Conservation (phyloP, 1,140 invertebrate genomes). For the Helicoverpa zea region DNA sequence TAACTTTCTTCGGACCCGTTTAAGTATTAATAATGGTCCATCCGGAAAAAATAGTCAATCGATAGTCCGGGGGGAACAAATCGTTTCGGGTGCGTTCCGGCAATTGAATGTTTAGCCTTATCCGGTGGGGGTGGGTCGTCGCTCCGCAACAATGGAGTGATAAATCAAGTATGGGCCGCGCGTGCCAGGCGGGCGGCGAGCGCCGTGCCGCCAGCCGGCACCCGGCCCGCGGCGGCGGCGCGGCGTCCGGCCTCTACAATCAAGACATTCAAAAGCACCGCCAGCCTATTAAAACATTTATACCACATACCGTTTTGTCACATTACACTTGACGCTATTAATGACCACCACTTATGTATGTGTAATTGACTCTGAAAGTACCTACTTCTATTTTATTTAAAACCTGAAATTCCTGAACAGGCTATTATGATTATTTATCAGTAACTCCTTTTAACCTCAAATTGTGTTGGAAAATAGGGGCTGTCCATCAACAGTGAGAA, state of each 20-base stretch:
- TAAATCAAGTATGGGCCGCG: conserved; percentile 85
- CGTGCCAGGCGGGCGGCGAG: conserved; percentile 69
- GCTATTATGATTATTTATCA: not conserved
- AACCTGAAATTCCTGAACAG: not conserved
- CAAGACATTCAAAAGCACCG: conserved; percentile 76
- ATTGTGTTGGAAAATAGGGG: conserved; percentile 24
- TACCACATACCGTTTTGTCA: conserved; percentile 28
- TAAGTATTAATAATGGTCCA: conserved; percentile 54
- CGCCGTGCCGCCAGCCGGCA: conserved; percentile 57
- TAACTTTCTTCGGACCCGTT: conserved; percentile 1
- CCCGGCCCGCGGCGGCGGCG: conserved; percentile 58
- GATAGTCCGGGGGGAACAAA: conserved; percentile 77
- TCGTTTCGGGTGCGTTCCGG: conserved; percentile 79
- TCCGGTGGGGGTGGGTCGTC: conserved; percentile 74
- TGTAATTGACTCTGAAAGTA: too few relatives aligned
- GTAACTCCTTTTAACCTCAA: not conserved
- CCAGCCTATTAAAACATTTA: conserved; percentile 50
- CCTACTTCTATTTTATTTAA: too few relatives aligned
- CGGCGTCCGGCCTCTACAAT: conserved; percentile 61
- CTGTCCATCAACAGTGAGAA: conserved; percentile 50
- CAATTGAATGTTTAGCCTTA: conserved; percentile 81
- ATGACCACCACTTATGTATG: not conserved
- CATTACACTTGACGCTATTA: conserved; percentile 45
- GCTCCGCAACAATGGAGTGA: conserved; percentile 82
- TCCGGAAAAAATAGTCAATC: conserved; percentile 71